Evolutionary conservation across 2,113 vertebrate genomes (phyloP).

Genomic region (Probosciger aterrimus): DNA sequence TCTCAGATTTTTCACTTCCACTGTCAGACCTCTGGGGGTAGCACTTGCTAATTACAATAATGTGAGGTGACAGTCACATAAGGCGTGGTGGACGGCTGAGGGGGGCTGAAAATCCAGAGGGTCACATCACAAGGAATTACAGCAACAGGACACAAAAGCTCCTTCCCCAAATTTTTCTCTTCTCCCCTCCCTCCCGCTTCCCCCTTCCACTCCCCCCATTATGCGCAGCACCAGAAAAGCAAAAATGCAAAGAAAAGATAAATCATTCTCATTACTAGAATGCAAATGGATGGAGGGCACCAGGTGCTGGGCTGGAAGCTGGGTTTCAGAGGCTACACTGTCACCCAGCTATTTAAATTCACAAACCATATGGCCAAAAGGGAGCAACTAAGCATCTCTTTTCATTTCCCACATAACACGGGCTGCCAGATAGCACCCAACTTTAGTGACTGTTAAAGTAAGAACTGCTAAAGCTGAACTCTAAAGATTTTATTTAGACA

Average conservation of each 20-base stretch:
- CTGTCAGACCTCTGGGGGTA: neutral
- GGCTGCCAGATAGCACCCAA: neutral
- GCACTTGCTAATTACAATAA: constrained; percentile 18
- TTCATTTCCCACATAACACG: neutral
- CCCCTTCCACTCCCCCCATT: neutral
- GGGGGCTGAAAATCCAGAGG: neutral
- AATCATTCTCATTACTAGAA: neutral
- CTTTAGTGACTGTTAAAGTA: neutral
- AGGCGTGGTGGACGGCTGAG: neutral
- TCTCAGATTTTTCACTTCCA: neutral
- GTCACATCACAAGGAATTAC: neutral
- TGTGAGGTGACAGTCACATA: neutral
- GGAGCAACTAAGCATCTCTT: neutral
- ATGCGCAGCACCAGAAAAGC: neutral
- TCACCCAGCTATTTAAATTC: neutral
- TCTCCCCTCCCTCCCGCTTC: neutral
- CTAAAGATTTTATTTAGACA: neutral
- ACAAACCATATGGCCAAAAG: neutral
- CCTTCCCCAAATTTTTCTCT: neutral
- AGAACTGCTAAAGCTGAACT: neutral
- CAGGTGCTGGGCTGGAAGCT: neutral
- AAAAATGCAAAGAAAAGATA: neutral
- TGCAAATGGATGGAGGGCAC: neutral
- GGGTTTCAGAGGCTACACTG: neutral
- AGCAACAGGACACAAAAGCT: neutral